phyloP scores from a whole-genome alignment of 2,888 invertebrate genomes.

The Lasioglossum malachurum region DNA sequence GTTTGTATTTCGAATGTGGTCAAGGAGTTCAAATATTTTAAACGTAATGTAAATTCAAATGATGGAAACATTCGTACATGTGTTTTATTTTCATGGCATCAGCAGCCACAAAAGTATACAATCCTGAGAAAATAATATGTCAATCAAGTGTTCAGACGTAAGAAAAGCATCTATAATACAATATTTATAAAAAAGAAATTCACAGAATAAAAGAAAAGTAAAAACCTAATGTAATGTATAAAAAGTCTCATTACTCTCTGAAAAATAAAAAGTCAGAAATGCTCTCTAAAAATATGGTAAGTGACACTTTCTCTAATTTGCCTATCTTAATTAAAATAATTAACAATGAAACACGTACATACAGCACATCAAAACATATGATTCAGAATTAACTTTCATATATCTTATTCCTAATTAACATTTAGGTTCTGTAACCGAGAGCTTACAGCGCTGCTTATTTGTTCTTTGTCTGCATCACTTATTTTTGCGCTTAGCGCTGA shows the following conservation, averaged over 20 bases:
- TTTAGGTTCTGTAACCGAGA: constrained; percentile 78
- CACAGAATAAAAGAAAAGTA: constrained; percentile 7
- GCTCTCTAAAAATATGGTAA: constrained; percentile 14
- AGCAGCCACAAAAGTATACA: constrained; percentile 50
- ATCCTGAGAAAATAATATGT: constrained; percentile 38
- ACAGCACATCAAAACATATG: constrained; percentile 39
- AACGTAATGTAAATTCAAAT: constrained; percentile 21
- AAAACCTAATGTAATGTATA: constrained; percentile 33
- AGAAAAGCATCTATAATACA: constrained; percentile 38
- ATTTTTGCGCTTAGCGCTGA: constrained; percentile 65
- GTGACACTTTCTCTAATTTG: neutral
- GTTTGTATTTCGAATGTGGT: neutral
- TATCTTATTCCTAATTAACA: constrained; percentile 71
- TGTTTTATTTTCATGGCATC: constrained; percentile 53
- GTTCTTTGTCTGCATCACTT: constrained; percentile 76
- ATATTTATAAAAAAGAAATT: constrained; percentile 31
- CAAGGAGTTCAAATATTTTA: neutral
- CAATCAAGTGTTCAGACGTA: constrained; percentile 31
- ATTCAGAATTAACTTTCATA: constrained; percentile 45
- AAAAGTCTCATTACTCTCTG: constrained; percentile 27
- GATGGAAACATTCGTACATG: constrained; percentile 35
- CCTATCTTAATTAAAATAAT: constrained; percentile 11
- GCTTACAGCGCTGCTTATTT: constrained; percentile 77
- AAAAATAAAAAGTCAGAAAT: constrained; percentile 28
- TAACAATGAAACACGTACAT: constrained; percentile 38